Evolutionary conservation across 2,113 vertebrate species (phyloP), one percentile per base, ranked within the genome.

Genomic region (Clarias macrocephalus): DNA sequence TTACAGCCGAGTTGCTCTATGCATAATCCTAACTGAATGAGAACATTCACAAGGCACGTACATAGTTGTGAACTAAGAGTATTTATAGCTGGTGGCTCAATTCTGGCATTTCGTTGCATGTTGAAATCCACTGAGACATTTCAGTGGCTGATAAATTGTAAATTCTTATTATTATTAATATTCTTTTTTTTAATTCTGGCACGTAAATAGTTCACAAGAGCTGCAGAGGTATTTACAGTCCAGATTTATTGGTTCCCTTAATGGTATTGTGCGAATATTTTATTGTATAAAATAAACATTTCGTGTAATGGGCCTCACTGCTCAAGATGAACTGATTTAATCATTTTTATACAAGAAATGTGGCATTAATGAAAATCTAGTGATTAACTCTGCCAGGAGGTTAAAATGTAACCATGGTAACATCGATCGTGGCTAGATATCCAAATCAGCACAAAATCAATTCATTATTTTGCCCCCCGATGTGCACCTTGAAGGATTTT

Each of bases 1-100:
- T 83, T 88, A 83, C 66, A 83, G 87, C 30, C 68, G 42, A 88
- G 70, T 33, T 81, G 79, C 75, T 84, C 52, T 75, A 84, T 81
- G 75, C 87, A 84, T 85, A 88, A 85, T 76, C 59, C 59, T 57
- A 60, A 48, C 48, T 52, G 60, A 82, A 10, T 28, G 66, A 77
- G 66, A 84, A 87, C 37, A 48, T 62, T 19, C 81, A 70, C 52
- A 56, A 86, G 72, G 68, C 54, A 83, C 80, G 68, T 52, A 23
- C 37, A 33, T 18, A 23, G 60, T 33, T 48, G 66, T 63, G 70
- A 83, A 83, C 42, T 52, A n/a, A 81, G 33, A 82, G 79, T 62
- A 68, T 83, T 84, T 83, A 72, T 65, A 84, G 25, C n/a, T 25
- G 19, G 52, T 83, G 83, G 28, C 54, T 81, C 15, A 37, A 73